These are phyloP conservation scores for Gymnoscelis rufifasciata DNA, from an alignment of 2,888 invertebrate species.

Conservation along the genomic window DNA sequence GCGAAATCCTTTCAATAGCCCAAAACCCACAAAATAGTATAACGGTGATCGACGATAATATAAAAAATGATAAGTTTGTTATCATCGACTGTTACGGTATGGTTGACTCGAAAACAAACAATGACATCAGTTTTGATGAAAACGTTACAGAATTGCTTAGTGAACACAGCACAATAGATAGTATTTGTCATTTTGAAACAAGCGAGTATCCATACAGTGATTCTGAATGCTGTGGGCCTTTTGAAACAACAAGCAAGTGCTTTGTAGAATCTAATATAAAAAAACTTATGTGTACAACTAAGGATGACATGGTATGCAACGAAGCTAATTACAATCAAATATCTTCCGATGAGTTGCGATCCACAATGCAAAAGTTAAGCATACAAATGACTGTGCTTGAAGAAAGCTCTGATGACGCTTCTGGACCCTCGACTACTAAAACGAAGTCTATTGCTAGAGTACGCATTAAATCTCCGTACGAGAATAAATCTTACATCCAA, in stretches of 20 bases:
- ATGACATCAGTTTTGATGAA: constrained; percentile 6
- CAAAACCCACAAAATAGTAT: constrained; percentile 14
- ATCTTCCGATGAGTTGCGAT: constrained; percentile 43
- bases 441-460: constrained; percentile 50
- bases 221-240: constrained; percentile 7
- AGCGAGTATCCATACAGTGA: constrained; percentile 23
- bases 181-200: constrained; percentile 14
- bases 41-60: background rate
- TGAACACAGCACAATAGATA: background rate
- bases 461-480: constrained; percentile 67
- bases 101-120: background rate
- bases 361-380: constrained; percentile 48
- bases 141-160: constrained; percentile 4
- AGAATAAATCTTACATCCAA: constrained; percentile 54
- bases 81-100: constrained; percentile 8
- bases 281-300: too few species aligned
- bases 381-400: constrained; percentile 46
- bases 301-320: constrained; percentile 14
- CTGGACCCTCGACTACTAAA: constrained; percentile 30
- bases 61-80: constrained; percentile 6
- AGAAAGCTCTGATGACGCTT: constrained; percentile 45
- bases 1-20: constrained; percentile 29
- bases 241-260: background rate
- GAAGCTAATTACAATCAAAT: constrained; percentile 32
- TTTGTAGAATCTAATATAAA: too few species aligned